Conservation (phyloP, 2,797 vertebrate species). For the Brachyalestes nurse region DNA sequence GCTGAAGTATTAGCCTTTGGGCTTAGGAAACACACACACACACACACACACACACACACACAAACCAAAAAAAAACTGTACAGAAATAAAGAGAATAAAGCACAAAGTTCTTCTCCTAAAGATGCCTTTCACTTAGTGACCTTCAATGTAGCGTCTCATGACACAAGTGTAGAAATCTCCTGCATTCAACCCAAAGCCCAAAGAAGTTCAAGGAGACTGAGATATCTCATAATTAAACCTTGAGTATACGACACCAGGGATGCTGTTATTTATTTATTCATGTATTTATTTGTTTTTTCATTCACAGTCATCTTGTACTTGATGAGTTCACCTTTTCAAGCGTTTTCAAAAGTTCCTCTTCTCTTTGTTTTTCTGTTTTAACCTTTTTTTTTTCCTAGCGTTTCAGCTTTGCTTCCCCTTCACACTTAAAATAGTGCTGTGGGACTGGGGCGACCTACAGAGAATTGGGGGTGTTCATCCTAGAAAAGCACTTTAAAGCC, state of each 20-base stretch:
- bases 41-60: no score
- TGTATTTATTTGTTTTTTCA: constrained; percentile 26
- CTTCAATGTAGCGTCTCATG: constrained; percentile 54
- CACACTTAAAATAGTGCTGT: constrained; percentile 60
- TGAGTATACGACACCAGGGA: constrained; percentile 63
- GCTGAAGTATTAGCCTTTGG: constrained; percentile 67
- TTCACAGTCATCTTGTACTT: constrained; percentile 58
- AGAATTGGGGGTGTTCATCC: constrained; percentile 74
- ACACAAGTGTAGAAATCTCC: constrained; percentile 38
- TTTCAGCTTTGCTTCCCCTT: constrained; percentile 64
- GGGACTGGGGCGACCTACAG: constrained; percentile 71
- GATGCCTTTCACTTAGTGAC: constrained; percentile 25
- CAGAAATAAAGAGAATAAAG: constrained; percentile 52
- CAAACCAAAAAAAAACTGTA: constrained; percentile 58
- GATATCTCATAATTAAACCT: constrained; percentile 54
- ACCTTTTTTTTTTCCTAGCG: constrained; percentile 61
- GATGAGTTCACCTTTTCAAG: constrained; percentile 68
- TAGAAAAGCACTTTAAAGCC: constrained; percentile 74
- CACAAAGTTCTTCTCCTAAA: constrained; percentile 37
- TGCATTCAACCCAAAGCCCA: constrained; percentile 36
- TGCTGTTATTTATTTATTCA: constrained; percentile 12
- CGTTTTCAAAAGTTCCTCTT: constrained; percentile 66
- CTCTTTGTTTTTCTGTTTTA: constrained; percentile 64
- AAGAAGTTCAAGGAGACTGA: constrained; percentile 39
- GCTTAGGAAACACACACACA: constrained; percentile 57